Base-by-base conservation (phyloP, 2,888 invertebrate genomes). In the Xanthia icteritia region DNA sequence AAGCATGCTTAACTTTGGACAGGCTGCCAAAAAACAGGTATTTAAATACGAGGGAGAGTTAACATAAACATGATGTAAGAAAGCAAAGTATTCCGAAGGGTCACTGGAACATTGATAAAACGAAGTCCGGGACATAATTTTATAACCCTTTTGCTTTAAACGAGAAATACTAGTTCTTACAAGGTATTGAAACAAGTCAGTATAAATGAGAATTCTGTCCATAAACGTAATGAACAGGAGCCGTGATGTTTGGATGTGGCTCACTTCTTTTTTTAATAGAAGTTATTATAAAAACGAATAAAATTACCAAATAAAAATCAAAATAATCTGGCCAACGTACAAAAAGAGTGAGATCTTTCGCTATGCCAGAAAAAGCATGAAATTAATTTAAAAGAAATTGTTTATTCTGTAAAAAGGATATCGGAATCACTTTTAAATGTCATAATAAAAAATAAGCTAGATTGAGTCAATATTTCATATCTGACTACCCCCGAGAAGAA, bases 111-210 rank as follows among this genome's bases (percentile, higher is more conserved):
- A 77, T 73, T 73, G 48, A 70, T 67, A 65, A 77, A 69, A 36
- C 36, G 36, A 81, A 51, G 66, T 86, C 85, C 84, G 86, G 84
- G 71, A 77, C 15, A 75, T 76, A 64, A 75, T 78, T 60, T 45
- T 69, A 77, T 73, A 81, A 73, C 84, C 84, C 69, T 82, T 85
- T 76, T 73, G 73, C 82, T 76, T 36, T 61, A 83, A 81, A 86
- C 84, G 27, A 81, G 86, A 67, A 61, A 73, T 48, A 73, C 86
- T 42, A 39, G 85, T 86, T 83, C 54, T 60, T 36, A 68, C 60
- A 78, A 74, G 76, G 75, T 68, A 81, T 76, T 75, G 74, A 81
- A 81, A 86, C 86, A 61, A 51, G 81, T 75, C 27, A 13, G 36
- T 63, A 65, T 72, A 75, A 73, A 76, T 77, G 75, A 83, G 86